Conservation (phyloP, 2,888 invertebrate species). For the Melitaea athalia region DNA sequence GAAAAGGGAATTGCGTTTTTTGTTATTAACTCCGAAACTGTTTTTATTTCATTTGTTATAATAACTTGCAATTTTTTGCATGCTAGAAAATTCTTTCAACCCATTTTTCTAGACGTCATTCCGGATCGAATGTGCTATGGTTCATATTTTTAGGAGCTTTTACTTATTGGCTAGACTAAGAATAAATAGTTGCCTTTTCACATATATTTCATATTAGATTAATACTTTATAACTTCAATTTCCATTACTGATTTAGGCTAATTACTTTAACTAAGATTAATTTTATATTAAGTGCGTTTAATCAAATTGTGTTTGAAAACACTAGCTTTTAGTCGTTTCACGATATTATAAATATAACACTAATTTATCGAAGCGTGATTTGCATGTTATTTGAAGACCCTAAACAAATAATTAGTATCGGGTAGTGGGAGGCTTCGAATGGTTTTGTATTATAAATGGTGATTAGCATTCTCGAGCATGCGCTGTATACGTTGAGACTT, state of each 20-base stretch:
- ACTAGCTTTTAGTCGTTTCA: conserved; percentile 76
- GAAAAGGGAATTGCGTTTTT: no score
- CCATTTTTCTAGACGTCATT: no score
- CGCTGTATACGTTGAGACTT: conserved; percentile 79
- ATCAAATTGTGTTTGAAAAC: conserved; percentile 70
- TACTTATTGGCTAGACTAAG: no score
- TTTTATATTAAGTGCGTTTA: conserved; percentile 54
- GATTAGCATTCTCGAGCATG: conserved; percentile 76
- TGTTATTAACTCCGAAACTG: no score
- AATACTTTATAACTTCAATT: background rate
- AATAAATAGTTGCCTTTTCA: background rate
- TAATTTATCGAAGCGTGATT: conserved; percentile 16
- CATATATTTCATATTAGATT: background rate
- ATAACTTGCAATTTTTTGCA: no score
- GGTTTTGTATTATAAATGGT: conserved; percentile 56
- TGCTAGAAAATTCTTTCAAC: no score
- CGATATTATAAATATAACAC: background rate
- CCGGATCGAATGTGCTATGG: no score
- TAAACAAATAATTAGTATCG: conserved; percentile 28
- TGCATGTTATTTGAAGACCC: conserved; percentile 33
- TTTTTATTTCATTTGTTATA: no score
- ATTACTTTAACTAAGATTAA: background rate
- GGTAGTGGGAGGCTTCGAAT: conserved; percentile 59
- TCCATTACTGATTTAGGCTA: background rate
- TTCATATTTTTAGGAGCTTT: no score